Percentiles rank a stretch among this genome's conserved stretches.
These are phyloP conservation scores for Emydoidea blandingii DNA, from an alignment of 2,797 vertebrate genomes.

Conservation along the genomic window DNA sequence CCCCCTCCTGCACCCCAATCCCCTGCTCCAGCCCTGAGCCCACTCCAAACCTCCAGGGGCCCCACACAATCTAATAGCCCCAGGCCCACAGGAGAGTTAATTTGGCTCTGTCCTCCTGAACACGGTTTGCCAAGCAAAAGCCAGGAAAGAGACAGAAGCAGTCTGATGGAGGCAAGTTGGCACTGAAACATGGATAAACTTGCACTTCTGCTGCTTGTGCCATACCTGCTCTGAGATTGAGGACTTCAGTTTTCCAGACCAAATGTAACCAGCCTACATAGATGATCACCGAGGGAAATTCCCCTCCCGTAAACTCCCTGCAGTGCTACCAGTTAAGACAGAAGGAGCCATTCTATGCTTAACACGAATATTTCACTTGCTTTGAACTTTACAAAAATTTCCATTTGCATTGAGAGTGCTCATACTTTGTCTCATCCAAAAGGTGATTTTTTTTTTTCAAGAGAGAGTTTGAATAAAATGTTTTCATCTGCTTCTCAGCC, in stretches of 20 bases:
- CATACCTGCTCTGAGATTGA: neutral
- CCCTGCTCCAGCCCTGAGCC: too few species aligned
- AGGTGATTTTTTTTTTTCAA: neutral
- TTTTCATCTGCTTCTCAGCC: rapidly evolving
- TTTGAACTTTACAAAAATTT: neutral
- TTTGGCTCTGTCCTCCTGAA: neutral
- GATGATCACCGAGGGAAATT: neutral
- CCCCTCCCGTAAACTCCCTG: neutral
- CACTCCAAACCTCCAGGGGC: too few species aligned
- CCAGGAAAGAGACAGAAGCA: neutral
- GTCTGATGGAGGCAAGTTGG: neutral
- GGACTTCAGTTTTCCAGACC: neutral
- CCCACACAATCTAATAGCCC: too few species aligned
- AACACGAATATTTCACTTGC: neutral
- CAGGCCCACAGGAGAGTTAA: too few species aligned
- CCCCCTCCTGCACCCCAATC: too few species aligned
- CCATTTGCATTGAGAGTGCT: neutral
- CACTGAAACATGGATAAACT: neutral
- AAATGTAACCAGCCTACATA: neutral
- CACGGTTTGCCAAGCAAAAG: neutral
- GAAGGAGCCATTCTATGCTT: neutral
- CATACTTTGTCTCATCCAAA: neutral
- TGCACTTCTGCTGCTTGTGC: neutral
- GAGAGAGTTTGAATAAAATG: neutral
- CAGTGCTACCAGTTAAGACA: neutral